Evolutionary conservation across 2,888 invertebrate species (phyloP).

Genomic region (Macrophya alboannulata): DNA sequence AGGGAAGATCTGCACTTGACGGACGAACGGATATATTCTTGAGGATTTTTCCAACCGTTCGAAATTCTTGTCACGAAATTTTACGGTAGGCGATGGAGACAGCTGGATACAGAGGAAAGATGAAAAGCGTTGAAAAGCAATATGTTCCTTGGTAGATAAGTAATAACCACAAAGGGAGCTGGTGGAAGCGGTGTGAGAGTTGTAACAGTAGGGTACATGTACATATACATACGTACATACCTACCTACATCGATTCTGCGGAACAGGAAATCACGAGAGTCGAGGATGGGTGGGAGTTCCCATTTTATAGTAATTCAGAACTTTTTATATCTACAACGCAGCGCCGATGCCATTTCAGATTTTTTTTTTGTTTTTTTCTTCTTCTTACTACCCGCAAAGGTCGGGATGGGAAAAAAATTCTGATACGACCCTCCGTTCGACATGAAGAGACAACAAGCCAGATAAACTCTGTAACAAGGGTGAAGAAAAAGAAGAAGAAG

Average conservation of each 20-base stretch:
- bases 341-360: constrained; percentile 10
- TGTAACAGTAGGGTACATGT: neutral
- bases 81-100: constrained; percentile 11
- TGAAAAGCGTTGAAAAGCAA: constrained; percentile 50
- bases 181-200: neutral
- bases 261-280: neutral
- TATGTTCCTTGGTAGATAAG: constrained; percentile 45
- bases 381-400: neutral
- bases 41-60: neutral
- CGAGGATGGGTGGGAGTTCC: neutral
- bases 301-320: constrained; percentile 46
- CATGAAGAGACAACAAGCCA: constrained; percentile 12
- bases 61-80: constrained; percentile 14
- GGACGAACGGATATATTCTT: neutral
- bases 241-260: constrained; percentile 9
- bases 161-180: constrained; percentile 32
- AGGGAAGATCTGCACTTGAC: constrained; percentile 15
- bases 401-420: neutral
- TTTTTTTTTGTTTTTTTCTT: neutral
- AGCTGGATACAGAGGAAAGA: constrained; percentile 13
- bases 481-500: no score
- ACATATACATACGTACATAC: neutral
- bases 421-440: neutral
- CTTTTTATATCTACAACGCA: neutral
- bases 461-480: constrained; percentile 42